Evolutionary conservation across 2,888 invertebrate species (phyloP), one percentile per base, ranked within the genome.

Genomic region (Carcina quercana): DNA sequence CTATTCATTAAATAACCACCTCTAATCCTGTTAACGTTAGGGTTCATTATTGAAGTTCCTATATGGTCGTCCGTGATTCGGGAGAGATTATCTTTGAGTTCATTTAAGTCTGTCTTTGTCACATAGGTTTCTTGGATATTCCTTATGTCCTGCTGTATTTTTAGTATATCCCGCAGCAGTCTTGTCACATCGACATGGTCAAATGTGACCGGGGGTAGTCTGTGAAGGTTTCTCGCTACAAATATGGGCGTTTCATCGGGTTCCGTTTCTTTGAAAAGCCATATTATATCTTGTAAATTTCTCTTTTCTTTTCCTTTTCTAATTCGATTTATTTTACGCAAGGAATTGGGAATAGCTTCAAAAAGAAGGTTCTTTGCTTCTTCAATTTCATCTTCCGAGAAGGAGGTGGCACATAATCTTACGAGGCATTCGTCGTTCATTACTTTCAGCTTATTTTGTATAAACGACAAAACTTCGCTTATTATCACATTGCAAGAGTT

Each of bases 391-490:
- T 38, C 38, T 13, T 30, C 30, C 3, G 35, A 12, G 28, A 45
- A 47, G 2, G 40, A 14, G n/a, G 42, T 27, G 1, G 30, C 27
- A 39, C 42, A 43, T 8, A 43, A 34, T 24, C 40, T 14, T 2
- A 35, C 25, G 7, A 47, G 30, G 2, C 32, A 35, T 5, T 43
- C 42, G 13, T 45, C 42, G 14, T 45, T 40, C 1, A 38, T 30
- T 14, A 45, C 22, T 6, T 40, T 42, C 13, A 43, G 12, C 34
- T 45, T 45, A 32, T 43, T 45, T 24, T 43, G 41, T 17, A 43
- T 21, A 24, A 34, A 43, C 4, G 29, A 7, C 20, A 39, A 21
- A 6, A 37, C 2, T 21, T 37, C 33, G 11, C 31, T 28, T 8
- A 37, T 34, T 2, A 37, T 31, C 5, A 34, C 34, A 25, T 34